A percentile compares a stretch with the other conserved stretches of the same genome.
These are phyloP conservation scores for Rhodeus uyekii DNA, from an alignment of 2,797 vertebrate genomes.

Conservation along the genomic window DNA sequence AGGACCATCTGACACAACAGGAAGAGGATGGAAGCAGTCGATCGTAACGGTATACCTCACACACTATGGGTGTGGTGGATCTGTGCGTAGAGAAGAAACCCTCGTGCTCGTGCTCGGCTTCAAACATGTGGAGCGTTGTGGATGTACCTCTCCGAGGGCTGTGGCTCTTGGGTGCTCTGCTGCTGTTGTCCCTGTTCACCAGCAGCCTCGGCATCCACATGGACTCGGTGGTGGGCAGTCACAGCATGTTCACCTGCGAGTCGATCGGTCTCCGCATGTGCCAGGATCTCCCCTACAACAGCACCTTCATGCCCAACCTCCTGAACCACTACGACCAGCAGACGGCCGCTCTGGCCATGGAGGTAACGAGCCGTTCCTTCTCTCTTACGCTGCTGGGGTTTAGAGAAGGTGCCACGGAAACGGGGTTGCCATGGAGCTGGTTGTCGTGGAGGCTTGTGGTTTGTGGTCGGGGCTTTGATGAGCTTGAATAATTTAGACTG, in stretches of 20 bases:
- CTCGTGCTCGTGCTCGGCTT: slow-evolving; percentile 6
- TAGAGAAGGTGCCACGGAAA: slow-evolving; percentile 37
- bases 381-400: neutral
- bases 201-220: slow-evolving; percentile 68
- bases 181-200: slow-evolving; percentile 56
- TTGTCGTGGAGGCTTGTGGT: slow-evolving; percentile 47
- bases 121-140: slow-evolving; percentile 33
- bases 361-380: slow-evolving; percentile 76
- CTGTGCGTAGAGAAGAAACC: slow-evolving; percentile 34
- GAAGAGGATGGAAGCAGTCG: slow-evolving; percentile 49
- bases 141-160: slow-evolving; percentile 28
- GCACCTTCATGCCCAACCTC: slow-evolving; percentile 98
- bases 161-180: slow-evolving; percentile 42
- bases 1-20: slow-evolving; percentile 7
- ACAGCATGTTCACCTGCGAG: slow-evolving; percentile 95
- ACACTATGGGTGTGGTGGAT: slow-evolving; percentile 49
- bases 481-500: slow-evolving; percentile 31
- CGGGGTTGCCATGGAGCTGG: slow-evolving; percentile 54
- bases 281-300: slow-evolving; percentile 96
- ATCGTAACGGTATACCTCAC: slow-evolving; percentile 34
- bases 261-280: slow-evolving; percentile 96
- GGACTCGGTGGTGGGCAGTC: slow-evolving; percentile 74
- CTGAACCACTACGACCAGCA: slow-evolving; percentile 99
- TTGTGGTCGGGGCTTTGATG: slow-evolving; percentile 39
- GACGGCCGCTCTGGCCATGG: slow-evolving; percentile 94